Conservation (phyloP, 1,140 invertebrate species). For the Rhagoletis pomonella region DNA sequence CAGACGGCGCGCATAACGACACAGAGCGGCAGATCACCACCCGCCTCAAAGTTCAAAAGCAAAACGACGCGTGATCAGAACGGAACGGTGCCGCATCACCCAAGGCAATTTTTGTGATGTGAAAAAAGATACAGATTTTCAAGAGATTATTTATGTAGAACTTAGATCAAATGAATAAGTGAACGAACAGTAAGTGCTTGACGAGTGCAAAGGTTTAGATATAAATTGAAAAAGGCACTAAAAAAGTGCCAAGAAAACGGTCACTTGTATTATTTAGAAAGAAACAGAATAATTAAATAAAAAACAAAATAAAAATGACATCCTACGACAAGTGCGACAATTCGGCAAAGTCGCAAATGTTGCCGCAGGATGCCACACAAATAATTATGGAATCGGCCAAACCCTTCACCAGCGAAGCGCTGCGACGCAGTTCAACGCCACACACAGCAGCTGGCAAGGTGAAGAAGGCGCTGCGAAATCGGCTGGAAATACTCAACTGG, state of each 20-base stretch:
- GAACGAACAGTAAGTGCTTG: no score
- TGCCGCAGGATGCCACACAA: constrained; percentile 24
- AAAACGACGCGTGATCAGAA: constrained; percentile 26
- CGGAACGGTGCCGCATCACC: neutral
- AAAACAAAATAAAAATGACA: neutral
- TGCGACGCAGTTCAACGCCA: constrained; percentile 20
- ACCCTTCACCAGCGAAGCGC: constrained; percentile 7
- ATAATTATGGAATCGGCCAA: constrained; percentile 30
- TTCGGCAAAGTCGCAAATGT: constrained; percentile 7
- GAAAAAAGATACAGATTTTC: neutral
- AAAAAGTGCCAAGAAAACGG: neutral
- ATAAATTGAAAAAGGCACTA: neutral
- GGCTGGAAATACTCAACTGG: constrained; percentile 79
- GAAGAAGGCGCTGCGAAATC: constrained; percentile 55
- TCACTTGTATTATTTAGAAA: neutral
- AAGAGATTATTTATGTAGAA: constrained; percentile 2
- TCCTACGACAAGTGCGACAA: neutral
- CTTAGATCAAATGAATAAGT: no score
- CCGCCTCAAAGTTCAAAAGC: constrained; percentile 14
- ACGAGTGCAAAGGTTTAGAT: neutral
- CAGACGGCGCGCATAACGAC: neutral
- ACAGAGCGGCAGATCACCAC: neutral
- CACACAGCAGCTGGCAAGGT: constrained; percentile 58
- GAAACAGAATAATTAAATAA: neutral
- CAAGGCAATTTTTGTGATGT: neutral